phyloP scores from a whole-genome alignment of 2,113 vertebrate genomes.

The Emydocephalus ijimae region DNA sequence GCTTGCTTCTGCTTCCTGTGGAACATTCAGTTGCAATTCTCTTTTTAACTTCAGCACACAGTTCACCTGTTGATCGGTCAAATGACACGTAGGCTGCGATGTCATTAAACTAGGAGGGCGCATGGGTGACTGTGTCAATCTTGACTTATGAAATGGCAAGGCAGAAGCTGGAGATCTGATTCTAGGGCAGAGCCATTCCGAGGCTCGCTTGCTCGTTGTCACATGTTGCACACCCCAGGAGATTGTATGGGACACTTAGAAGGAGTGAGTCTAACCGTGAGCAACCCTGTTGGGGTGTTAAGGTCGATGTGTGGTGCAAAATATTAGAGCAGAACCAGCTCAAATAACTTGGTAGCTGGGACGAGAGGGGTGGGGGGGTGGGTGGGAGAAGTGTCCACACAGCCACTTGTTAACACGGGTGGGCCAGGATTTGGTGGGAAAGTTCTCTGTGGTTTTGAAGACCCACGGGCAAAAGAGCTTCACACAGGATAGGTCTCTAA shows the following conservation, averaged over 20 bases:
- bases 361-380: no score
- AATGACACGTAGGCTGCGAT: not conserved
- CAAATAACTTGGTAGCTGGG: not conserved
- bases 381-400: no score
- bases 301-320: no score
- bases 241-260: not conserved
- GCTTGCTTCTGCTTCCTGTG: not conserved
- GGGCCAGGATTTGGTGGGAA: not conserved
- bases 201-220: no score
- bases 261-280: not conserved
- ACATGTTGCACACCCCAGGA: not conserved
- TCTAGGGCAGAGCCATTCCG: accelerated
- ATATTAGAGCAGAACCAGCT: not conserved
- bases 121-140: not conserved
- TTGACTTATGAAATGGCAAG: not conserved
- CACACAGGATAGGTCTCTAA: not conserved
- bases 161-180: no score
- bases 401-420: not conserved
- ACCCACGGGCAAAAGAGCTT: not conserved
- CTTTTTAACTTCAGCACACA: no score
- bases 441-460: not conserved
- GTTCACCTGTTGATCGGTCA: not conserved
- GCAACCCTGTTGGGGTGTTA: not conserved
- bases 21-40: not conserved
- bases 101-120: not conserved